Evolutionary conservation across 2,113 vertebrate species (phyloP), one percentile per base, ranked within the genome.

Genomic region (Myocastor coypus): DNA sequence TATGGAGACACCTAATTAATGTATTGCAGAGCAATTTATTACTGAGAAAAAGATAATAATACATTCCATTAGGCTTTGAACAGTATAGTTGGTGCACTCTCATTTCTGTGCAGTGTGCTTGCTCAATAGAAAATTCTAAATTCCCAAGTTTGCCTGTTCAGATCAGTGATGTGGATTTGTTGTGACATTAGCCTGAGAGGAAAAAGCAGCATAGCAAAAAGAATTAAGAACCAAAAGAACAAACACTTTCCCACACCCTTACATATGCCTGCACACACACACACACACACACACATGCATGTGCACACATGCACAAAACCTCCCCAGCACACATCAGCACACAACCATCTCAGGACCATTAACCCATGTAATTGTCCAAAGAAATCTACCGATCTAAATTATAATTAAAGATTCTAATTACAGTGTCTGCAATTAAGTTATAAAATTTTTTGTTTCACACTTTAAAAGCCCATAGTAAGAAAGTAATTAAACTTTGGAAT

Each of bases 141-240:
- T 89, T 88, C 81, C 92, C 97, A 95, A 50, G 84, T 96, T 86
- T 77, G 96, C 93, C 64, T 95, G 96, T 73, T 80, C 86, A 97
- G 87, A 94, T 97, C 91, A 94, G 89, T 97, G 97, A 98, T 94
- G 78, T 13, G 98, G 89, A 98, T 98, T 83, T 94, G 87, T 92
- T 97, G 82, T 98, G 98, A 98, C 97, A 98, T 96, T 98, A 97
- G 96, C 98, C 96, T 4, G 9, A 97, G 97, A 98, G 98, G 93
- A 95, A 97, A 98, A 97, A 97, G n/a, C 92, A 97, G 22, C 66
- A 80, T 97, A 95, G 94, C 96, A 92, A 83, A 98, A 97, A 96
- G 94, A 90, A 98, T 96, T 87, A 97, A 91, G 92, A 97, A 77
- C 10, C 91, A 93, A 96, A 97, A 63, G 94, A 91, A 75, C 63